These are phyloP conservation scores for Sebastes elongatus DNA, from an alignment of 2,797 vertebrate species.

Conservation along the genomic window DNA sequence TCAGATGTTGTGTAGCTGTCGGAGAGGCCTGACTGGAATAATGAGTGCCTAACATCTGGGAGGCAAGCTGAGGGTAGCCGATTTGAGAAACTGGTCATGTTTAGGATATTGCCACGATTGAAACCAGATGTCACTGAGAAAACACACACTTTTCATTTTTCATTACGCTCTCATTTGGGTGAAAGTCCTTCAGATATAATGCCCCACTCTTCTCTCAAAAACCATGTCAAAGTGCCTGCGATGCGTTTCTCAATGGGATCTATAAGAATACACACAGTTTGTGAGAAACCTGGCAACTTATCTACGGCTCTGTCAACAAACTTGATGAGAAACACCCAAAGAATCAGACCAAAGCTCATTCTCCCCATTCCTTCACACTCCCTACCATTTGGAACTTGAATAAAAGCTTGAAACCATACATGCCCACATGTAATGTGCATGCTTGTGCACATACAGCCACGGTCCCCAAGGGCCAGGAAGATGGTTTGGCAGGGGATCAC, in stretches of 20 bases:
- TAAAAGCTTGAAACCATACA: conserved; percentile 10
- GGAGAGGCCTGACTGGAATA: conserved; percentile 73
- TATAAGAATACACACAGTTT: conserved; percentile 18
- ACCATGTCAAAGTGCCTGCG: conserved; percentile 30
- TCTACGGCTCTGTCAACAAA: conserved; percentile 31
- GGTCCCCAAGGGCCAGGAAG: conserved; percentile 48
- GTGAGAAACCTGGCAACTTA: conserved; percentile 31
- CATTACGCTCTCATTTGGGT: conserved; percentile 59
- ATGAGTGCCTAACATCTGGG: conserved; percentile 65
- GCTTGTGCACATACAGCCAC: conserved; percentile 29
- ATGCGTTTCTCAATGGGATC: conserved; percentile 35
- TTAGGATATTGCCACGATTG: conserved; percentile 73
- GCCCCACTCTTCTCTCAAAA: conserved; percentile 22
- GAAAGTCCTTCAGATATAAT: conserved; percentile 45
- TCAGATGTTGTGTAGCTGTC: conserved; percentile 37
- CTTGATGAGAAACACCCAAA: conserved; percentile 31
- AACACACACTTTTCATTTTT: conserved; percentile 76
- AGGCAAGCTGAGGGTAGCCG: conserved; percentile 56
- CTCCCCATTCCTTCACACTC: conserved; percentile 5
- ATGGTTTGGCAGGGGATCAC: conserved; percentile 62
- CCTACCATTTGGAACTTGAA: conserved; percentile 6
- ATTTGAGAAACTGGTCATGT: conserved; percentile 71
- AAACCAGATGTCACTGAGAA: conserved; percentile 71
- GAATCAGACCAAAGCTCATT: conserved; percentile 33
- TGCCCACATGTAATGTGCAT: conserved; percentile 17